Conservation (phyloP, 1,140 invertebrate genomes). For the Bactericera cockerelli region DNA sequence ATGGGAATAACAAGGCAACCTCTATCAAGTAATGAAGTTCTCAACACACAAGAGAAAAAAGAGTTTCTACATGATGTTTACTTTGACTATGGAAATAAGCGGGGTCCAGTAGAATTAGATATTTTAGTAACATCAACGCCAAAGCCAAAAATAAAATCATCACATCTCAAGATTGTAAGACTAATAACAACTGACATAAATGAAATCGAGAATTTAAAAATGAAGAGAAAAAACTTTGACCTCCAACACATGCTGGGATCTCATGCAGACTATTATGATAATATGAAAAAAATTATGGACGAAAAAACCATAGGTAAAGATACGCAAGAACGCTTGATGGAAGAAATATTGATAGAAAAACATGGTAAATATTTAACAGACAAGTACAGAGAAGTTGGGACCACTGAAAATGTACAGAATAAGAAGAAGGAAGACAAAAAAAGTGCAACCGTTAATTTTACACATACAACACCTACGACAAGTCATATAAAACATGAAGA, state of each 20-base stretch:
- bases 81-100: not conserved
- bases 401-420: too few species aligned
- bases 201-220: not conserved
- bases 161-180: not conserved
- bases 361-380: too few species aligned
- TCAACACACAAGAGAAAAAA: not conserved
- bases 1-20: not conserved
- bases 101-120: not conserved
- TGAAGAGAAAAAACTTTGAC: not conserved
- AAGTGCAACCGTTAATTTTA: too few species aligned
- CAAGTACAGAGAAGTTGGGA: too few species aligned
- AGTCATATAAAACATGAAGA: too few species aligned
- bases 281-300: conserved; percentile 5
- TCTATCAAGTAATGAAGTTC: not conserved
- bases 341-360: not conserved
- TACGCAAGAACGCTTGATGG: not conserved
- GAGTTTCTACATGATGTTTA: not conserved
- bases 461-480: too few species aligned
- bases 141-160: not conserved
- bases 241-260: not conserved
- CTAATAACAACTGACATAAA: not conserved
- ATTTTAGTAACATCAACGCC: not conserved
- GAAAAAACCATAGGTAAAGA: not conserved
- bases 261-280: not conserved
- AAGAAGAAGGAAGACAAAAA: too few species aligned